Evolutionary conservation across 2,888 invertebrate genomes (phyloP), one percentile per base, ranked within the genome.

Genomic region (Yponomeuta evonymella): DNA sequence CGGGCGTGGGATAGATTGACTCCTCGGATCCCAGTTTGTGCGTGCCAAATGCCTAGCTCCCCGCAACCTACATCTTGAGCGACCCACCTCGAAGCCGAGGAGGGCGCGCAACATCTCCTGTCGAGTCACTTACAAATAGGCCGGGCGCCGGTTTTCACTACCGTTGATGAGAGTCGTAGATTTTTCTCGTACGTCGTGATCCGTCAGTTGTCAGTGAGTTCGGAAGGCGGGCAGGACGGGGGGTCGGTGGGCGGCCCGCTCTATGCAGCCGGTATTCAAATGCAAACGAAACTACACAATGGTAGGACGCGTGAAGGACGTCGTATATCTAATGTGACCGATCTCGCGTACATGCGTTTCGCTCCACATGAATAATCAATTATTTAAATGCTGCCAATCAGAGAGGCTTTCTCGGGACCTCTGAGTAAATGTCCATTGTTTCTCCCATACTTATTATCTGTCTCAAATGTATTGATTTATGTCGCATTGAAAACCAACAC

Each of bases 291-390:
- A 85, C 81, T 83, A 81, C 86, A 91, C 90, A 91, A 90, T 90
- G 87, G 91, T 87, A 88, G 89, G 91, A 88, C 90, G 90, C 88
- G 90, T 90, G 89, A 92, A 91, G 91, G 91, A 89, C 91, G 88
- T 83, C 83, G 88, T 81, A 88, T 89, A 90, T 89, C 87, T 88
- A 86, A 90, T 89, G 85, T 76, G 80, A 83, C 83, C 83, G 87
- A 89, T 89, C 89, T 85, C 85, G 80, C 84, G 83, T 84, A 87
- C 84, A 89, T 87, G 85, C 86, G 86, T 88, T 86, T 87, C 80
- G 85, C 85, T 86, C 84, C 83, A 88, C 87, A 90, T 91, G 90
- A 91, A 92, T 92, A 92, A 90, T 87, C 88, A 90, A 91, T 90
- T 90, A 91, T 90, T 90, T 81, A 90, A 90, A 92, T 90, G 79